Evolutionary conservation across 2,113 vertebrate species (phyloP), one percentile per base, ranked within the genome.

Genomic region (Ondatra zibethicus): DNA sequence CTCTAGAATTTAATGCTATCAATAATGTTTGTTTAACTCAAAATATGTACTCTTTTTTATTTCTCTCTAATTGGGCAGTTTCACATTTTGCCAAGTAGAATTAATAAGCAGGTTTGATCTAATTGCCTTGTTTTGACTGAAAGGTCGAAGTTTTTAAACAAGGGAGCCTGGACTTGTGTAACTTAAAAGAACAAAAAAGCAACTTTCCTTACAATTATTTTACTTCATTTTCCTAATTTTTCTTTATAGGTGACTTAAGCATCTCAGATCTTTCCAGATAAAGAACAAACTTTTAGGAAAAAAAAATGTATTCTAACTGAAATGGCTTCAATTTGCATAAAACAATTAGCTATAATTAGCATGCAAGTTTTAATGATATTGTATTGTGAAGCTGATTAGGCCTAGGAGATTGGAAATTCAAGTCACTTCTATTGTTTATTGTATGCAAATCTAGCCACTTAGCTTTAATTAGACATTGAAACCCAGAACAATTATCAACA

Each of bases 311-410:
- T 97, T 96, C 97, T 95, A 95, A 76, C 89, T 95, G 95, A 98
- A 98, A 98, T 97, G 93, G 96, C 75, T 98, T 98, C 93, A 98
- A 98, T 98, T 98, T 98, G 95, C 93, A 97, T 94, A 97, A 95
- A 98, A 98, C 98, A 98, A 98, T 99, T 99, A 99, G 95, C 96
- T 88, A 77, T 98, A 98, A 99, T 99, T 99, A 99, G 98, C 97
- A 98, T 98, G 98, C 96, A 98, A 90, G 97, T 98, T 98, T 98
- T 98, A 98, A 98, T 98, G 97, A 97, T 98, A 97, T 94, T 98
- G 93, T 98, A 98, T 98, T 98, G 98, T 98, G 97, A 97, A 97
- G 97, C 97, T 98, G 98, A 99, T 98, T 98, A 98, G 98, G 93
- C 98, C 98, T 97, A 78, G 94, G 98, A 97, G 97, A 98, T 91